Base-by-base conservation (phyloP, 2,797 vertebrate species). In the Pseudopleuronectes americanus region DNA sequence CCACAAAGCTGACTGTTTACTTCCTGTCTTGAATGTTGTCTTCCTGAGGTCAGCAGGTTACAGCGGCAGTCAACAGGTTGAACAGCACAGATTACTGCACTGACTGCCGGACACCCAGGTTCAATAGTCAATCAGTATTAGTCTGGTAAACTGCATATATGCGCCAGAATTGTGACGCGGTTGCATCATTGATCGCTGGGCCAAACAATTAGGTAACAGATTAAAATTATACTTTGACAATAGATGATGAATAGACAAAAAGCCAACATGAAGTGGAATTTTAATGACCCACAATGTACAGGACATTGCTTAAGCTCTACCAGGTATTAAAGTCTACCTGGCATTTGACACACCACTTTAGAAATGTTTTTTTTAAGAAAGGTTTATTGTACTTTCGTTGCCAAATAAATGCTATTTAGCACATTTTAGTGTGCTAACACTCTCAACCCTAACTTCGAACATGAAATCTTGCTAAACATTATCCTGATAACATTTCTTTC, bases 21-120 rank as follows among this genome's bases (percentile, higher is more conserved):
- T 84, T 89, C 83, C 80, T 85, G 83, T 54, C 8, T 16, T 79
- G 49, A 69, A 63, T 68, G 74, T 83, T 84, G 77, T 65, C 61
- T 60, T 64, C 75, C 67, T n/a, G 71, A 71, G 84, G 87, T 87
- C 89, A 87, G 74, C 76, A 48, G 87, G 86, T 80, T 45, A 73
- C 36, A 28, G 64, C 55, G 22, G 24, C 61, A 73, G 48, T 60
- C 75, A 54, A 26, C 59, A 64, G 67, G 49, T 51, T 64, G 24
- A 6, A 49, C 49, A 31, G 57, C 28, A 21, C 36, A 24, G 69
- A 52, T 74, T 51, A 65, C 8, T 49, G 61, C 33, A 51, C 19
- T 38, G 68, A 43, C 53, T 17, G 19, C 22, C 28, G 59, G 53
- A 41, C 59, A 58, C 64, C 55, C 14, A 61, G 74, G 64, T 65